phyloP scores from a whole-genome alignment of 2,888 invertebrate species.

The Oxystoma pomonae region DNA sequence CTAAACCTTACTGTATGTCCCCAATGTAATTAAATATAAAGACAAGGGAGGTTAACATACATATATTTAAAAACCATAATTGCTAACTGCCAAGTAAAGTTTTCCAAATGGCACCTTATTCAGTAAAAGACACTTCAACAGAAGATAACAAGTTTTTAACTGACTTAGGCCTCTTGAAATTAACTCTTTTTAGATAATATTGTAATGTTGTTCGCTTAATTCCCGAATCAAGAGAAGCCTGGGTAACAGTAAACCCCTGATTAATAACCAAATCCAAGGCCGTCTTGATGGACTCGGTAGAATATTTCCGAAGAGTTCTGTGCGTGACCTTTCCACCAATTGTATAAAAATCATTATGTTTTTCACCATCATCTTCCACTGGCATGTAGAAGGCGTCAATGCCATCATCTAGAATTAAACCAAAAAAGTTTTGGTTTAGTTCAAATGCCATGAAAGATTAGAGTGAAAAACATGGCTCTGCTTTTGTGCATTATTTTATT shows the following conservation, averaged over 20 bases:
- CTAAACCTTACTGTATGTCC: too few species aligned
- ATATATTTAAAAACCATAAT: too few species aligned
- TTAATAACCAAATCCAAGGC: constrained; percentile 52
- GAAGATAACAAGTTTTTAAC: too few species aligned
- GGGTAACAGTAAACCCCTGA: constrained; percentile 51
- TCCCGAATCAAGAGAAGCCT: constrained; percentile 50
- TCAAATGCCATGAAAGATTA: too few species aligned
- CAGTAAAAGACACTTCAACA: too few species aligned
- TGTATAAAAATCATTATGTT: not conserved
- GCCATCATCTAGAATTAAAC: constrained; percentile 25
- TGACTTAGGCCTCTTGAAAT: too few species aligned
- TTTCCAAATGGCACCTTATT: too few species aligned
- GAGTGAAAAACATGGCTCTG: too few species aligned
- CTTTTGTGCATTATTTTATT: too few species aligned
- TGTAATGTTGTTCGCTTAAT: constrained; percentile 54
- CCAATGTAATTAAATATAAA: too few species aligned
- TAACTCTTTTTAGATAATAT: constrained; percentile 53
- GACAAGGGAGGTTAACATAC: too few species aligned
- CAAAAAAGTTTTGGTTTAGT: constrained; percentile 24
- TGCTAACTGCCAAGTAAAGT: too few species aligned
- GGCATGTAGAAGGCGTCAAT: not conserved
- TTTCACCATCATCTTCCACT: not conserved
- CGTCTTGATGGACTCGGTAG: constrained; percentile 47
- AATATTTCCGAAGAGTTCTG: constrained; percentile 45
- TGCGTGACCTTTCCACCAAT: not conserved